phyloP scores from a whole-genome alignment of 2,888 invertebrate species.

The Apodemia mormo region DNA sequence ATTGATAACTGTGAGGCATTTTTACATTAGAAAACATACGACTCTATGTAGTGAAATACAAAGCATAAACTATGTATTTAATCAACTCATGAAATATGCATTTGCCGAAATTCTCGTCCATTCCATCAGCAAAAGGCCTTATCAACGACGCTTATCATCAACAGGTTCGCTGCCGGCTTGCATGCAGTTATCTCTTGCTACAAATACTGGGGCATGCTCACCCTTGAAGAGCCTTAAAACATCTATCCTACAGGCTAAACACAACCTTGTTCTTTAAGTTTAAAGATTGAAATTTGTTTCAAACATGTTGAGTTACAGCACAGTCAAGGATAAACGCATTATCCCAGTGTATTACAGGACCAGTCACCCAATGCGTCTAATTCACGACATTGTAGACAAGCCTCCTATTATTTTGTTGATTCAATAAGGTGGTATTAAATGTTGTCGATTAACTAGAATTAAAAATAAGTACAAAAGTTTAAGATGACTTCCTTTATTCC shows the following conservation, averaged over 20 bases:
- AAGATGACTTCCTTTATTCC: too few species aligned
- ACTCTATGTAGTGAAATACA: constrained; percentile 52
- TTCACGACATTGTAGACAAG: constrained; percentile 74
- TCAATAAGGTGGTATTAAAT: constrained; percentile 39
- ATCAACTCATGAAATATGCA: constrained; percentile 81
- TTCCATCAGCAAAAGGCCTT: constrained; percentile 73
- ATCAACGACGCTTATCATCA: constrained; percentile 80
- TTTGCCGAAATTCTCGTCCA: constrained; percentile 76
- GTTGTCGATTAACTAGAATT: background rate
- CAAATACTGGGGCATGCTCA: constrained; percentile 61
- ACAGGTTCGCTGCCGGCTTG: constrained; percentile 77
- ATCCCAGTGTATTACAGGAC: constrained; percentile 73
- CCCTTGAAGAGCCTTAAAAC: constrained; percentile 47
- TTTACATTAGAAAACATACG: constrained; percentile 44
- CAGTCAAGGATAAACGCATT: constrained; percentile 72
- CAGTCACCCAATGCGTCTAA: constrained; percentile 73
- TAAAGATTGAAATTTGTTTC: constrained; percentile 19
- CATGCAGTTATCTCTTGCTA: constrained; percentile 78
- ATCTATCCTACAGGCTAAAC: constrained; percentile 9
- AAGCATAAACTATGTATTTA: constrained; percentile 79
- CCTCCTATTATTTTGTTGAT: constrained; percentile 35
- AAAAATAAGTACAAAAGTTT: too few species aligned
- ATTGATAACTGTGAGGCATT: constrained; percentile 38
- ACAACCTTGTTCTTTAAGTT: constrained; percentile 40
- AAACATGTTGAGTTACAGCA: constrained; percentile 43